Evolutionary conservation across 2,113 vertebrate genomes (phyloP).

Genomic region (Coracopsis vasa): DNA sequence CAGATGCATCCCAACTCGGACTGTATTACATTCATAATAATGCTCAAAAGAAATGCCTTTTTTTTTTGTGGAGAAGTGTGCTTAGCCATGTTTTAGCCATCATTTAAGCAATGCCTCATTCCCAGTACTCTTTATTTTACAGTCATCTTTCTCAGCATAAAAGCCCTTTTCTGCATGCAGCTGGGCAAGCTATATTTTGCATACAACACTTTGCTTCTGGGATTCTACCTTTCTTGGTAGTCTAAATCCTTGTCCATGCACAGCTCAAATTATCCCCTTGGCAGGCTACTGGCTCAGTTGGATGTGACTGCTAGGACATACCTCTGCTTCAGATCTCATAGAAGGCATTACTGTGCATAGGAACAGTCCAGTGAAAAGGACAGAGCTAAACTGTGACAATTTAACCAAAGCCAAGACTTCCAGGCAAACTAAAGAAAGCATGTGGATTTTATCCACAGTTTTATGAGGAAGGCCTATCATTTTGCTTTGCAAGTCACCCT

Average conservation of each 20-base stretch:
- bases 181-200: neutral
- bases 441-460: neutral
- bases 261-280: neutral
- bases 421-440: neutral
- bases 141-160: neutral
- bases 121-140: neutral
- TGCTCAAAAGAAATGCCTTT: neutral
- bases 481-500: neutral
- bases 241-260: neutral
- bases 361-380: neutral
- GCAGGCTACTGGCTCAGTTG: neutral
- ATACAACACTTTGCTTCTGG: neutral
- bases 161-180: neutral
- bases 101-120: neutral
- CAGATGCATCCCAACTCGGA: constrained; percentile 16
- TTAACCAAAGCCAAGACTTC: neutral
- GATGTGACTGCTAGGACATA: neutral
- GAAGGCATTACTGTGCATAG: neutral
- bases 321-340: neutral
- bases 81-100: neutral
- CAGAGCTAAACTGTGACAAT: neutral
- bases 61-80: neutral
- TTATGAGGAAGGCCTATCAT: neutral
- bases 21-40: neutral
- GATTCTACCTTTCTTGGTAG: neutral